Conservation (phyloP, 64 coral and sea anemone genomes). For the Pachyseris speciosa region DNA sequence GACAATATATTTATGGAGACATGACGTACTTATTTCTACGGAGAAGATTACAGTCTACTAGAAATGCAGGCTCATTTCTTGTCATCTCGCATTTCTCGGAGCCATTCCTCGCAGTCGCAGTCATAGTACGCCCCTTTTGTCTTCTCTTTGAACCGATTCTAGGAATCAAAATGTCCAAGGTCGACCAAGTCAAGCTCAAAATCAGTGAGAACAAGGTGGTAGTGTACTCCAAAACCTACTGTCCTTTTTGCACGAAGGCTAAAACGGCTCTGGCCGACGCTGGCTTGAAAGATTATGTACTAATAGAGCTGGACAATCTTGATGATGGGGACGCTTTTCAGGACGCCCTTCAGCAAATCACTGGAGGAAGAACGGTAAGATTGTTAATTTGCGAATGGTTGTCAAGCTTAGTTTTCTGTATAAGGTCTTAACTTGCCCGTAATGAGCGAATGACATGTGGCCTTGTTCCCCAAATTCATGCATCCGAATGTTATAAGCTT, state of each 20-base stretch:
- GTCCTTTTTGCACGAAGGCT: constrained; percentile 67
- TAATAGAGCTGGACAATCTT: constrained; percentile 40
- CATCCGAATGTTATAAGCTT: too few species aligned
- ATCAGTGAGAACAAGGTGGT: constrained; percentile 56
- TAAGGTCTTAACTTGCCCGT: neutral
- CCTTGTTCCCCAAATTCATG: too few species aligned
- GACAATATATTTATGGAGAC: too few species aligned
- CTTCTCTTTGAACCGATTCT: too few species aligned
- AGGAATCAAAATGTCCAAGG: neutral
- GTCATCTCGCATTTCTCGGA: too few species aligned
- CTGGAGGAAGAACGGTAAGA: neutral
- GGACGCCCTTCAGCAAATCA: neutral
- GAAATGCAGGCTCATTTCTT: too few species aligned
- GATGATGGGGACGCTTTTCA: neutral
- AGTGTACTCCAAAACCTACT: constrained; percentile 75
- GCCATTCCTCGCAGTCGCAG: too few species aligned
- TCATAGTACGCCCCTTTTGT: too few species aligned
- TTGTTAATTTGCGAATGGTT: neutral
- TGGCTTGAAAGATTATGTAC: constrained; percentile 62
- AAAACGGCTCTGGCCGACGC: constrained; percentile 38
- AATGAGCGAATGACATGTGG: too few species aligned
- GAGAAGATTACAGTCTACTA: too few species aligned
- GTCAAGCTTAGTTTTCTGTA: neutral
- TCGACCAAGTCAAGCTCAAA: neutral
- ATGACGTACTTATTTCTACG: too few species aligned